Evolutionary conservation across 2,113 vertebrate species (phyloP).

Genomic region (Gasterosteus nipponicus): DNA sequence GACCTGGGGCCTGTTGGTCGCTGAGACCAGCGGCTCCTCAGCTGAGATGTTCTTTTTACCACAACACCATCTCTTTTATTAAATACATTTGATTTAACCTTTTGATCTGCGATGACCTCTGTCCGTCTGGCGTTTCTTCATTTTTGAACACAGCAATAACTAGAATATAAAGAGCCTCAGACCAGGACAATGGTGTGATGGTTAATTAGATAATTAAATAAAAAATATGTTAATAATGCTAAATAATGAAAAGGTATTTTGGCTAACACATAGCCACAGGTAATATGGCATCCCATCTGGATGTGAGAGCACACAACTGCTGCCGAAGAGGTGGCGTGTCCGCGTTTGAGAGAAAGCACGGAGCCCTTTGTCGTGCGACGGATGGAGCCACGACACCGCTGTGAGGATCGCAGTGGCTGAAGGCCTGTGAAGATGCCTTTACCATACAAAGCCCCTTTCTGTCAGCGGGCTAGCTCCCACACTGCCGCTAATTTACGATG

Average conservation of each 20-base stretch:
- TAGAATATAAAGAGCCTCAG: background rate
- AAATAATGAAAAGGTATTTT: slow-evolving; percentile 2
- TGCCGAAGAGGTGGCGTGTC: slow-evolving; percentile 11
- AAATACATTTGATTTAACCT: too few species aligned
- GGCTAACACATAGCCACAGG: slow-evolving; percentile 28
- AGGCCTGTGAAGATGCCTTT: slow-evolving; percentile 71
- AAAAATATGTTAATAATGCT: background rate
- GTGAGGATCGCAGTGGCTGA: slow-evolving; percentile 54
- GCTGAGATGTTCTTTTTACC: too few species aligned
- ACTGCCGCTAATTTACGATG: slow-evolving; percentile 85
- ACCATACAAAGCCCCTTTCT: slow-evolving; percentile 82
- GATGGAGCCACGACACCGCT: slow-evolving; percentile 34
- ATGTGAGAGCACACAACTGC: background rate
- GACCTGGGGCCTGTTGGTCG: too few species aligned
- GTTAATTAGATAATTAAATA: background rate
- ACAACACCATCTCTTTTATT: too few species aligned
- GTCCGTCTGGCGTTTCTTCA: too few species aligned
- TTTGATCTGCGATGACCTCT: too few species aligned
- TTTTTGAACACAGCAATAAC: background rate
- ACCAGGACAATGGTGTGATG: background rate
- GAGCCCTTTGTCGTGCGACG: slow-evolving; percentile 39
- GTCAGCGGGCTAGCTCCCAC: slow-evolving; percentile 81
- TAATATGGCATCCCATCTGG: slow-evolving; percentile 1
- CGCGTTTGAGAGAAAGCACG: slow-evolving; percentile 3
- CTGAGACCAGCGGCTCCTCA: too few species aligned